Conservation (phyloP, 2,113 vertebrate genomes). For the Panthera uncia region DNA sequence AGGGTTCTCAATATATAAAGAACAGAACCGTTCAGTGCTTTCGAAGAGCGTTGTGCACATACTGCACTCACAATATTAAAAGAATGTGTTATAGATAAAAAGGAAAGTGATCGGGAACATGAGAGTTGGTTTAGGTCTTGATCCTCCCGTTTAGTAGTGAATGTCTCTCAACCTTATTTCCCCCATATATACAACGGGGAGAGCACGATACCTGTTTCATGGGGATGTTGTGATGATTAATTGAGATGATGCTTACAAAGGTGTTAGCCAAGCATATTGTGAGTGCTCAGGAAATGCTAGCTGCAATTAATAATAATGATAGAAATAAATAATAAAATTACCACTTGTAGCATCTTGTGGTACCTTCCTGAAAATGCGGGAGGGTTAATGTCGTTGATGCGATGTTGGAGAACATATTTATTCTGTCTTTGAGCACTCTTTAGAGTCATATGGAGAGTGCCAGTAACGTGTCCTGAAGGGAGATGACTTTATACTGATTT, state of each 20-base stretch:
- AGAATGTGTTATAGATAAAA: background rate
- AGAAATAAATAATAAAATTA: background rate
- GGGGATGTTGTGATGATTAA: background rate
- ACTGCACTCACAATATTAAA: background rate
- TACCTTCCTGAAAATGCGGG: background rate
- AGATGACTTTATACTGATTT: background rate
- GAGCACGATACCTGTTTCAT: background rate
- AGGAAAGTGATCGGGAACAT: background rate
- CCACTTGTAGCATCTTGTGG: background rate
- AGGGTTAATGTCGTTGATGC: background rate
- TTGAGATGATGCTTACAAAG: background rate
- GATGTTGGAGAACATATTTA: background rate
- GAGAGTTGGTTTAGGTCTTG: background rate
- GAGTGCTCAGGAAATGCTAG: background rate
- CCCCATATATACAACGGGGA: background rate
- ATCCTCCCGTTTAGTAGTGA: background rate
- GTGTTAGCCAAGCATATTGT: background rate
- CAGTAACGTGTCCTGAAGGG: background rate
- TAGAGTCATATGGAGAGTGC: background rate
- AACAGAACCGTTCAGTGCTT: background rate
- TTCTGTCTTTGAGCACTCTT: background rate
- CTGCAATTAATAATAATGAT: background rate
- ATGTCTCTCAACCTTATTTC: background rate
- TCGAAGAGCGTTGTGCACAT: background rate
- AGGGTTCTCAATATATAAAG: conserved; percentile 19